Evolutionary conservation across 2,888 invertebrate species (phyloP).

Genomic region (Stratiomys singularior): DNA sequence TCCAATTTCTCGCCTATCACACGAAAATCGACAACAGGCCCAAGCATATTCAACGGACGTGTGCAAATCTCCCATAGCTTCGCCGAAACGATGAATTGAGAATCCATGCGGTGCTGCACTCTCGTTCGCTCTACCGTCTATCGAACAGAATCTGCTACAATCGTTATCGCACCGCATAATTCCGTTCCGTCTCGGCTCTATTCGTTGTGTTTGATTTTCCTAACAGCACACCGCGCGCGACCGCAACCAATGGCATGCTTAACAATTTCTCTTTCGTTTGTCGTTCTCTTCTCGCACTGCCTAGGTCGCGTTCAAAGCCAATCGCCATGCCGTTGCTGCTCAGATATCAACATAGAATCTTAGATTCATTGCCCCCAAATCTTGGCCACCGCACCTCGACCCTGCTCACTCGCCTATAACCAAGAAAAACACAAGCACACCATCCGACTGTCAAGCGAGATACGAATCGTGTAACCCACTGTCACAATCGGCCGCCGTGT

Average conservation of each 20-base stretch:
- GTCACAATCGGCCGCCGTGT: slow-evolving; percentile 25
- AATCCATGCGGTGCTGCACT: not conserved
- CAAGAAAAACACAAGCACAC: not conserved
- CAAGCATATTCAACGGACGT: not conserved
- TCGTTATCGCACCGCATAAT: slow-evolving; percentile 33
- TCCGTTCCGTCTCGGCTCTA: slow-evolving; percentile 20
- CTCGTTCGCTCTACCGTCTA: not conserved
- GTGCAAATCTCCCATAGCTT: slow-evolving; percentile 27
- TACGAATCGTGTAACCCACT: slow-evolving; percentile 28
- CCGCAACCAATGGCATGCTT: not conserved
- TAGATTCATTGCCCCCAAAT: slow-evolving; percentile 39
- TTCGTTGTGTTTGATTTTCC: not conserved
- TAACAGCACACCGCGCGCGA: not conserved
- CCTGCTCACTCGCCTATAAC: not conserved
- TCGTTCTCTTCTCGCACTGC: slow-evolving; percentile 18
- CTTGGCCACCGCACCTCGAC: not conserved
- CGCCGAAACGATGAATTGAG: not conserved
- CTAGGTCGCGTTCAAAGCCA: slow-evolving; percentile 39
- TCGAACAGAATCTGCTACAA: not conserved
- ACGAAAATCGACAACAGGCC: slow-evolving; percentile 31
- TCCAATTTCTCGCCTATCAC: slow-evolving; percentile 7
- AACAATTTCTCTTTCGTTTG: slow-evolving; percentile 42
- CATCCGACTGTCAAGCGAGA: not conserved
- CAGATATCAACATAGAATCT: slow-evolving; percentile 37
- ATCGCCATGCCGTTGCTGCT: not conserved